Evolutionary conservation across 92 coral and sea anemone species (phyloP).

Genomic region (Bergia sp.): DNA sequence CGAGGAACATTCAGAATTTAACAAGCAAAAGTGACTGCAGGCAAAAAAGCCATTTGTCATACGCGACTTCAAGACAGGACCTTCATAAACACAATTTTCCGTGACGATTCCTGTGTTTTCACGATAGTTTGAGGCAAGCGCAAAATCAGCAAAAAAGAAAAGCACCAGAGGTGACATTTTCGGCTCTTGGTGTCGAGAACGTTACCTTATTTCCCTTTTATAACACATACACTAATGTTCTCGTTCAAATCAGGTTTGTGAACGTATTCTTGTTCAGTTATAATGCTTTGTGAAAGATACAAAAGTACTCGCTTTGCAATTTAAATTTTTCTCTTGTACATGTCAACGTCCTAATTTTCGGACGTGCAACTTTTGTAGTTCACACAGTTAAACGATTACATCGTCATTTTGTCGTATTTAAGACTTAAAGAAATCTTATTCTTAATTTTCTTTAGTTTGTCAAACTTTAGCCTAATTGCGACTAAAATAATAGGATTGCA

Average conservation of each 20-base stretch:
- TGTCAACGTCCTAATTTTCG: background rate
- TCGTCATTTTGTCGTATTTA: background rate
- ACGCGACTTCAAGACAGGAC: background rate
- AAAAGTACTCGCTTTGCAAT: background rate
- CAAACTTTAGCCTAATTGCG: background rate
- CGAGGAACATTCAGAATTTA: constrained; percentile 17
- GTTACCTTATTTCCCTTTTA: background rate
- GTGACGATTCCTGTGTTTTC: constrained; percentile 23
- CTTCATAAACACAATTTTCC: constrained; percentile 18
- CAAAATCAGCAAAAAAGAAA: background rate
- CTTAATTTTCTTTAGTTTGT: background rate
- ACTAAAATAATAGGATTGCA: background rate
- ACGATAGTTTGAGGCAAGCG: background rate
- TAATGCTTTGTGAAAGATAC: background rate
- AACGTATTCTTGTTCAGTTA: background rate
- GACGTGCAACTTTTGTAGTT: background rate
- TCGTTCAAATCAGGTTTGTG: background rate
- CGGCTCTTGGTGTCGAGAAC: background rate
- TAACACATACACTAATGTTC: background rate
- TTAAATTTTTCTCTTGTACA: background rate
- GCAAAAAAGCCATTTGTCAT: constrained; percentile 14
- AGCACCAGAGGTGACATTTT: constrained; percentile 4
- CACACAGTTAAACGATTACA: background rate
- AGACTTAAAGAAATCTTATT: background rate
- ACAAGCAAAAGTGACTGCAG: constrained; percentile 36